phyloP scores from a whole-genome alignment of 2,797 vertebrate species.

The Silurus aristotelis region DNA sequence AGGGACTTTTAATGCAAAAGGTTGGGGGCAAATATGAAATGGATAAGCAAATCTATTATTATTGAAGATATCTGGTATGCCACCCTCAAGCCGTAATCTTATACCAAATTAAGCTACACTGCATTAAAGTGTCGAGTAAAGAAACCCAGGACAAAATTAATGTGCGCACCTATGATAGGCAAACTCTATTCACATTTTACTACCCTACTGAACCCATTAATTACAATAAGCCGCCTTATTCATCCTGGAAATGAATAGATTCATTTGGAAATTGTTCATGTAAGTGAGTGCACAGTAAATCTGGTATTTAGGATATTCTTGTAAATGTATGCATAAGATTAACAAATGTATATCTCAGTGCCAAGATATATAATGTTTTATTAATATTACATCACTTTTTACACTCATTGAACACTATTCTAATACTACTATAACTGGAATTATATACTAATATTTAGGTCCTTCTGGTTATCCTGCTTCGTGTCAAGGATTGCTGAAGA shows the following conservation, averaged over 20 bases:
- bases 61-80: conserved; percentile 42
- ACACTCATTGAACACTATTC: no score
- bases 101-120: conserved; percentile 31
- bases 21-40: conserved; percentile 72
- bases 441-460: no score
- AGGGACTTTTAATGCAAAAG: conserved; percentile 73
- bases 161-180: neutral
- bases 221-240: neutral
- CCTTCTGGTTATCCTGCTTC: no score
- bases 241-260: neutral
- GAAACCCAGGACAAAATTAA: neutral
- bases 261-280: neutral
- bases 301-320: neutral
- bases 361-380: no score
- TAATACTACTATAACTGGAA: no score
- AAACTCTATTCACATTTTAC: neutral
- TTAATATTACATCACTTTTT: no score
- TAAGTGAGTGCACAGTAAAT: neutral
- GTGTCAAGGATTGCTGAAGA: no score
- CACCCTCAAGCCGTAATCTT: conserved; percentile 44
- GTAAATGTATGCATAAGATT: neutral
- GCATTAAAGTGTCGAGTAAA: conserved; percentile 9
- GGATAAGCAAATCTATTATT: conserved; percentile 64
- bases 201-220: neutral
- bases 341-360: no score